These are phyloP conservation scores for Hypomecis punctinalis DNA, from an alignment of 2,888 invertebrate species.

Conservation along the genomic window DNA sequence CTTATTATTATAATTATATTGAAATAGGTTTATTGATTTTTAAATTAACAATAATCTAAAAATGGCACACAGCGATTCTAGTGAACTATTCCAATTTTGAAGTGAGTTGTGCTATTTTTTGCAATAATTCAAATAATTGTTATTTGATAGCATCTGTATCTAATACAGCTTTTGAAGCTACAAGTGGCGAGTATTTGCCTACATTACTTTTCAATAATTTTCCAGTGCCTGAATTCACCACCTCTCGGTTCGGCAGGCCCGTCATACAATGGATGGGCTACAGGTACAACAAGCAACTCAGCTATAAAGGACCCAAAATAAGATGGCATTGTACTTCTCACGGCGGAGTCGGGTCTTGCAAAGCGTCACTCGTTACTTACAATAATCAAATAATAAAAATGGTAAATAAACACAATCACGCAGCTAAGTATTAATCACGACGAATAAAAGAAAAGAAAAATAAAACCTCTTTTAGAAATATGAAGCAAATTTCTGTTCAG, in stretches of 20 bases:
- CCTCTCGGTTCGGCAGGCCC: slow-evolving; percentile 48
- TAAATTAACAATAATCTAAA: too few species aligned
- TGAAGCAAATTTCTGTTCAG: too few species aligned
- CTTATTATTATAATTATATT: too few species aligned
- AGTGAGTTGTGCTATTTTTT: too few species aligned
- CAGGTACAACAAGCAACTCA: slow-evolving; percentile 17
- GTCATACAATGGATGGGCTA: slow-evolving; percentile 42
- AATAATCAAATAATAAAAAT: slow-evolving; percentile 6
- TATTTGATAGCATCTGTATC: too few species aligned
- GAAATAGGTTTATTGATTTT: too few species aligned
- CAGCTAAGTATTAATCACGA: neutral
- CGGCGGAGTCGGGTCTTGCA: slow-evolving; percentile 18
- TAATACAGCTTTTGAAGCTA: too few species aligned
- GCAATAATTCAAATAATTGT: too few species aligned
- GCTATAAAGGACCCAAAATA: slow-evolving; percentile 8
- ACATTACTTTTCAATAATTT: neutral
- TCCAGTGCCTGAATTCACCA: slow-evolving; percentile 42
- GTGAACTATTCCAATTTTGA: too few species aligned
- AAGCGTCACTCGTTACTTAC: slow-evolving; percentile 19
- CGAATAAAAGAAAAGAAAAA: neutral
- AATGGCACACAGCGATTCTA: too few species aligned
- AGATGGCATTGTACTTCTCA: slow-evolving; percentile 30
- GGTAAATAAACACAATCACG: slow-evolving; percentile 21
- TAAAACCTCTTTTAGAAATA: too few species aligned
- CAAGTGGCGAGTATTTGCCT: too few species aligned